These are phyloP conservation scores for Electrona antarctica DNA, from an alignment of 2,113 vertebrate genomes.

Conservation along the genomic window DNA sequence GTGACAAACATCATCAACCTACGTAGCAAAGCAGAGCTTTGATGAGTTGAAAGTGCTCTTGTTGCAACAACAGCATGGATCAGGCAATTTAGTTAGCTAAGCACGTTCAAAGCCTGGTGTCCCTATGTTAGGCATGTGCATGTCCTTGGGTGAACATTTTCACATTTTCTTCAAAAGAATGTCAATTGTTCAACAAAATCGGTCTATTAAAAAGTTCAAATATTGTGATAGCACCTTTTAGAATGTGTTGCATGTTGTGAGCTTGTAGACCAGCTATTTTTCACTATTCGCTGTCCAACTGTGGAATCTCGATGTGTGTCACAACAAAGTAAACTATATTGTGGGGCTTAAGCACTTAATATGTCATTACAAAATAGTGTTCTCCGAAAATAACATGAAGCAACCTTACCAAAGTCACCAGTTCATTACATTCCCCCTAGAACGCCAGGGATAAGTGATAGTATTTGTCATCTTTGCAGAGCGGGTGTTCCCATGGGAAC, in stretches of 20 bases:
- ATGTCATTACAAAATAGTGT: too few species aligned
- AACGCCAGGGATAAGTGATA: constrained; percentile 61
- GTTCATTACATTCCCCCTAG: constrained; percentile 14
- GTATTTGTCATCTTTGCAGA: constrained; percentile 55
- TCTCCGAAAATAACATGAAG: too few species aligned
- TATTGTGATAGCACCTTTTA: too few species aligned
- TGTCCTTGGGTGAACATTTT: constrained; percentile 55
- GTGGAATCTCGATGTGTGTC: too few species aligned
- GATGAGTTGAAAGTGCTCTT: constrained; percentile 25
- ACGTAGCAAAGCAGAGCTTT: constrained; percentile 49
- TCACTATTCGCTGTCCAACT: too few species aligned
- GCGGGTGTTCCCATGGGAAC: constrained; percentile 77
- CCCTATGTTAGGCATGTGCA: constrained; percentile 31
- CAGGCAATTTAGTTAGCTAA: constrained; percentile 10
- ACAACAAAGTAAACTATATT: too few species aligned
- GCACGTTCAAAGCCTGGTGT: constrained; percentile 15
- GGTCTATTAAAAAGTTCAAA: too few species aligned
- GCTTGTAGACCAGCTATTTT: too few species aligned
- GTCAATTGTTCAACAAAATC: background rate
- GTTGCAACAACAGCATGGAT: constrained; percentile 10
- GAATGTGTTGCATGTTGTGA: too few species aligned
- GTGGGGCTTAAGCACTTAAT: too few species aligned
- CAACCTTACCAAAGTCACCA: too few species aligned
- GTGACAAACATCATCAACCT: constrained; percentile 62
- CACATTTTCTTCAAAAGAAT: constrained; percentile 36